phyloP scores from a whole-genome alignment of 2,113 vertebrate genomes.

The Leucosticte australis region DNA sequence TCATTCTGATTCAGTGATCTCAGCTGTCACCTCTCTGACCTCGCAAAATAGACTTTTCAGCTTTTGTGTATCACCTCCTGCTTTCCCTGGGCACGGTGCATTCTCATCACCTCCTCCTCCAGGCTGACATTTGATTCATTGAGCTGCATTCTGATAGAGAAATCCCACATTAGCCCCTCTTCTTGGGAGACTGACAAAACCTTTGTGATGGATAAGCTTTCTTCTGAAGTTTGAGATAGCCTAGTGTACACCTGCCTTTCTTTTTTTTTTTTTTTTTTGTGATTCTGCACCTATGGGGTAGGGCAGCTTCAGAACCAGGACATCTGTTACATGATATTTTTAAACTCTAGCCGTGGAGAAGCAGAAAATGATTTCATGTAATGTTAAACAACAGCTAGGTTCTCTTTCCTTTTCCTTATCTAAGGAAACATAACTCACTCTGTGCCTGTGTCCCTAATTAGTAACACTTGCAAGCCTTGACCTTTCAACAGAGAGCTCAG shows the following conservation, averaged over 20 bases:
- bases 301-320: neutral
- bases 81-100: neutral
- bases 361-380: neutral
- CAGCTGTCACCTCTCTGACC: constrained; percentile 19
- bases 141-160: constrained; percentile 19
- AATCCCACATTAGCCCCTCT: neutral
- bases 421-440: constrained; percentile 21
- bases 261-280: neutral
- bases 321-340: neutral
- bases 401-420: constrained; percentile 1
- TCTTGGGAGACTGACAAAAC: neutral
- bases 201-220: neutral
- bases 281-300: neutral
- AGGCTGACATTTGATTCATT: neutral
- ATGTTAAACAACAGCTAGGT: neutral
- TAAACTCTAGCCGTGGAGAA: neutral
- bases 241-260: neutral
- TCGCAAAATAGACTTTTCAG: constrained; percentile 22
- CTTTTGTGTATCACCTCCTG: constrained; percentile 9
- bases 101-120: neutral
- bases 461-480: constrained; percentile 42
- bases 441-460: constrained; percentile 13
- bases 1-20: neutral
- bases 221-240: neutral
- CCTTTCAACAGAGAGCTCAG: neutral